Base-by-base conservation (phyloP, 2,797 vertebrate species). In the Urocyon cinereoargenteus region DNA sequence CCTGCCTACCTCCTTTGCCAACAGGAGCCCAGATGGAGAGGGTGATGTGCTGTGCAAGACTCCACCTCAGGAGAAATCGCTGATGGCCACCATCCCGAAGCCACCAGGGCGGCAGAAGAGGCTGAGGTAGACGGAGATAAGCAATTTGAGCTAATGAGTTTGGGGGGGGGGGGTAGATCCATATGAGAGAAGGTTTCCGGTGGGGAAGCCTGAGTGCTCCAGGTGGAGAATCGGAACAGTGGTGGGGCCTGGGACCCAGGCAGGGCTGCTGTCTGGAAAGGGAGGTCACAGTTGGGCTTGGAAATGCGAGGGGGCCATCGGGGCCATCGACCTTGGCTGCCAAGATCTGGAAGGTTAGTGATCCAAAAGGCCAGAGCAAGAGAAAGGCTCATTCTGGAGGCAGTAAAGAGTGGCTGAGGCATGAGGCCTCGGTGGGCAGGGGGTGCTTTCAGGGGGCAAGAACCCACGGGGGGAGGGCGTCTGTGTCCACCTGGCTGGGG, bases 21-120 rank as follows among this genome's bases (percentile, higher is more conserved):
- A 85, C 53, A 96, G 96, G 88, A 96, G 97, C 77, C 97, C 95
- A 97, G 72, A 86, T 72, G 40, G 91, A 95, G 94, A 95, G 66
- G 31, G 57, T 97, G 95, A 97, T 97, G 96, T 98, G 97, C 87
- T 59, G 93, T 86, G 94, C 34, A 66, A 93, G 78, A 95, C 96
- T 31, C 34, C 31, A 5, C 0, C 95, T 95, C 90, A 36, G n/a
- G 24, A 89, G 92, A 91, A 96, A 85, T 57, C 0, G 53, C 83
- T 92, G 78, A 91, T 36, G 7, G 53, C 34, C 18, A 49, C 26
- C 16, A 14, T 12, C 88, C 57, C 3, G 0, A 55, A 62, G 81
- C 12, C 36, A 62, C 34, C 7, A 22, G 61, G 83, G 68, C 45
- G 66, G 57, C 61, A 28, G 59, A 18, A 8, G 3, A 88, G 34